Evolutionary conservation across 2,888 invertebrate genomes (phyloP).

Genomic region (Apomyelois bistriatella): DNA sequence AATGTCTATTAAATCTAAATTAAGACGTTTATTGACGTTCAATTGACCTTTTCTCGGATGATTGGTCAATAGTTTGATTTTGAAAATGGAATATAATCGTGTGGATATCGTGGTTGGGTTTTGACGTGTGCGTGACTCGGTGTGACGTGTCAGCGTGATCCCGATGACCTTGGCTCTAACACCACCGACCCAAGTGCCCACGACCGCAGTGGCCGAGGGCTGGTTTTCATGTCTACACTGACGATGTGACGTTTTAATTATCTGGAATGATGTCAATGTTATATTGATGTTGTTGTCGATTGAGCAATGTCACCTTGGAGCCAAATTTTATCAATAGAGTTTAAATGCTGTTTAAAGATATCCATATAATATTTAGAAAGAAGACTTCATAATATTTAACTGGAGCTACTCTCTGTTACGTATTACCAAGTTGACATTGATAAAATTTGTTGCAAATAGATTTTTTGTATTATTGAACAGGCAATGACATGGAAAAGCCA

Average conservation of each 20-base stretch:
- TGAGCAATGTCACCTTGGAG: background rate
- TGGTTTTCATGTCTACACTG: conserved; percentile 25
- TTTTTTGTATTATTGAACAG: too few species aligned
- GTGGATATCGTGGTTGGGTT: conserved; percentile 49
- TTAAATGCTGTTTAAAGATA: too few species aligned
- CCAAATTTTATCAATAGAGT: background rate
- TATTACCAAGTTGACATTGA: too few species aligned
- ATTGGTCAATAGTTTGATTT: conserved; percentile 45
- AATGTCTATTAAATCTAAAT: conserved; percentile 29
- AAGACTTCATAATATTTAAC: too few species aligned
- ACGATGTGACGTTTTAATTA: conserved; percentile 34
- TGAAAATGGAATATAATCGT: conserved; percentile 15
- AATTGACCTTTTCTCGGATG: conserved; percentile 41
- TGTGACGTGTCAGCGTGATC: conserved; percentile 61
- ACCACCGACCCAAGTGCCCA: conserved; percentile 16
- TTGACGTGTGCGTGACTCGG: conserved; percentile 50
- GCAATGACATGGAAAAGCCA: too few species aligned
- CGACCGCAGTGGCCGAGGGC: conserved; percentile 22
- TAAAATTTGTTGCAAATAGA: too few species aligned
- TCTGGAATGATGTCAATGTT: conserved; percentile 30
- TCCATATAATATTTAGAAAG: too few species aligned
- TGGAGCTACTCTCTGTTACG: too few species aligned
- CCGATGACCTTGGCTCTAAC: conserved; percentile 49
- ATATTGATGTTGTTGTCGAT: conserved; percentile 12
- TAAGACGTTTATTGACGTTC: conserved; percentile 24